phyloP scores from a whole-genome alignment of 2,797 vertebrate species.

The Threskiornis aethiopicus region DNA sequence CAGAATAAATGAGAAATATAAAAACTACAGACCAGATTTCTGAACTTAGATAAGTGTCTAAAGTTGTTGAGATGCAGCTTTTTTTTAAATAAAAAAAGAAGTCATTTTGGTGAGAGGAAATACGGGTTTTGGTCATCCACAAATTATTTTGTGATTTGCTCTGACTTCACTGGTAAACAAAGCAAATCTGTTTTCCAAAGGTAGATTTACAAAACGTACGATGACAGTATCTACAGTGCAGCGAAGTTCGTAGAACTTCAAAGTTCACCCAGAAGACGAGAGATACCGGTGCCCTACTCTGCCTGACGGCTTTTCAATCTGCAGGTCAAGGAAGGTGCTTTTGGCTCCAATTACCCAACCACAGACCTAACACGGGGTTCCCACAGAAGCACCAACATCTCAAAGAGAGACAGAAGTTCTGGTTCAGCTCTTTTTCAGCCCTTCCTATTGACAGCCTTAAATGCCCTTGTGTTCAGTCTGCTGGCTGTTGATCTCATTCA shows the following conservation, averaged over 20 bases:
- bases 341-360: not conserved
- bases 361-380: fast-evolving
- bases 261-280: not conserved
- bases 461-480: not conserved
- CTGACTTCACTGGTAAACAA: not conserved
- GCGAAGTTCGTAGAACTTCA: not conserved
- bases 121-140: not conserved
- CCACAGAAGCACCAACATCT: not conserved
- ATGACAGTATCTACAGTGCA: not conserved
- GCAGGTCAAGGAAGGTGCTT: not conserved
- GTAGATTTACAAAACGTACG: fast-evolving
- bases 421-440: not conserved
- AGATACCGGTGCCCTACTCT: fast-evolving
- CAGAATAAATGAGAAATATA: not conserved
- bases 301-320: not conserved
- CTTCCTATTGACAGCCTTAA: not conserved
- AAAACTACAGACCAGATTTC: not conserved
- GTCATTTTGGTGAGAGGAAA: not conserved
- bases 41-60: not conserved
- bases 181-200: not conserved
- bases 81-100: not conserved
- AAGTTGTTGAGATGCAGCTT: not conserved
- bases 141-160: not conserved
- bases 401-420: not conserved
- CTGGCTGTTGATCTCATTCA: not conserved